A percentile compares a stretch with the other conserved stretches of the same genome.
These are phyloP conservation scores for Plagiodera versicolora DNA, from an alignment of 2,888 invertebrate genomes.

Conservation along the genomic window DNA sequence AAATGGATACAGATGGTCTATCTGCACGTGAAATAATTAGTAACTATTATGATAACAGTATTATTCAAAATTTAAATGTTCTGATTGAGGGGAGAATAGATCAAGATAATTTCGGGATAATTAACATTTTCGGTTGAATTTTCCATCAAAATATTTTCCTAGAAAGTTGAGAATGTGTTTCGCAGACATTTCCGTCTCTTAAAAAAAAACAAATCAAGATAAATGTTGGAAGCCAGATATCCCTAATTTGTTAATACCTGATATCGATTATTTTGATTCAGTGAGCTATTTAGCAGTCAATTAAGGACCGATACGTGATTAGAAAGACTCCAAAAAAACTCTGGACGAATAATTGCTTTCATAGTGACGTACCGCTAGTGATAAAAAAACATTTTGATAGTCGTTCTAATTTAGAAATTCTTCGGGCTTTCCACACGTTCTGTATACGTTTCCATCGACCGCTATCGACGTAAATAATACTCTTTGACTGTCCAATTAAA, in stretches of 20 bases:
- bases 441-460: constrained; percentile 30
- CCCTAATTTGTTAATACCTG: neutral
- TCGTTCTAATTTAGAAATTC: constrained; percentile 46
- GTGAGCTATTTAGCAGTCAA: neutral
- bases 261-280: neutral
- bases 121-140: too few relatives aligned
- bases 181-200: neutral
- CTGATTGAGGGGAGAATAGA: too few relatives aligned
- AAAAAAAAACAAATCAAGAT: neutral
- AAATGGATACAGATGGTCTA: too few relatives aligned
- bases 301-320: constrained; percentile 13
- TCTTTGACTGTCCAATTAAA: constrained; percentile 41
- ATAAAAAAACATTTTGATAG: constrained; percentile 38
- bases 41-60: too few relatives aligned
- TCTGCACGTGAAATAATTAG: too few relatives aligned
- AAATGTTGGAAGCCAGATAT: neutral
- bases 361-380: constrained; percentile 32
- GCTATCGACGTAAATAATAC: constrained; percentile 41
- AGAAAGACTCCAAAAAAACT: constrained; percentile 26
- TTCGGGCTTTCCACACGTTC: constrained; percentile 40
- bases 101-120: too few relatives aligned
- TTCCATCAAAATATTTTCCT: too few relatives aligned
- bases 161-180: neutral
- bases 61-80: too few relatives aligned
- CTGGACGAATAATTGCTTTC: constrained; percentile 38